phyloP scores from a whole-genome alignment of 2,888 invertebrate species.

The Plagiodera versicolora region DNA sequence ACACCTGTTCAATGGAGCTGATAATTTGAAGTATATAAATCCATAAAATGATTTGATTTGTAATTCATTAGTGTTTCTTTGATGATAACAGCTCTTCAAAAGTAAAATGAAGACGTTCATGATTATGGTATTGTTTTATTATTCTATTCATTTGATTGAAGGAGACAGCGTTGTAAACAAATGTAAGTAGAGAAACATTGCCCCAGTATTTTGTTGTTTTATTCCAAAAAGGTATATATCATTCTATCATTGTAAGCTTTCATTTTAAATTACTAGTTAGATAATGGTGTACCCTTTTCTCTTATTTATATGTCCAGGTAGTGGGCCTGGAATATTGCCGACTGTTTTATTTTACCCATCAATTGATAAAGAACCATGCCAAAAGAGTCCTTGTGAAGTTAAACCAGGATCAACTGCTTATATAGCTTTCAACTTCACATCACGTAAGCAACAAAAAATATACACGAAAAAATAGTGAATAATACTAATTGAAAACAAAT shows the following conservation, averaged over 20 bases:
- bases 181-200: background rate
- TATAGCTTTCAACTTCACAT: slow-evolving; percentile 7
- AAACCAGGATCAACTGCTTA: slow-evolving; percentile 3
- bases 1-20: no score
- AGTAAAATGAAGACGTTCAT: background rate
- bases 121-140: background rate
- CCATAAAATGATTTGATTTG: no score
- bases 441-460: slow-evolving; percentile 5
- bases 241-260: no score
- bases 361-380: background rate
- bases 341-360: background rate
- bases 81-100: background rate
- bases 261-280: no score
- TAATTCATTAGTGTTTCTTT: no score
- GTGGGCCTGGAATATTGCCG: background rate
- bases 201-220: no score
- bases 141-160: background rate
- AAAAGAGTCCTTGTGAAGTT: slow-evolving; percentile 6
- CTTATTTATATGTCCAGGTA: background rate
- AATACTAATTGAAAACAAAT: no score
- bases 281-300: no score
- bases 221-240: no score
- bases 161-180: background rate
- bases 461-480: background rate
- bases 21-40: no score